Base-by-base conservation (phyloP, 2,113 vertebrate species). In the Pungitius pungitius region DNA sequence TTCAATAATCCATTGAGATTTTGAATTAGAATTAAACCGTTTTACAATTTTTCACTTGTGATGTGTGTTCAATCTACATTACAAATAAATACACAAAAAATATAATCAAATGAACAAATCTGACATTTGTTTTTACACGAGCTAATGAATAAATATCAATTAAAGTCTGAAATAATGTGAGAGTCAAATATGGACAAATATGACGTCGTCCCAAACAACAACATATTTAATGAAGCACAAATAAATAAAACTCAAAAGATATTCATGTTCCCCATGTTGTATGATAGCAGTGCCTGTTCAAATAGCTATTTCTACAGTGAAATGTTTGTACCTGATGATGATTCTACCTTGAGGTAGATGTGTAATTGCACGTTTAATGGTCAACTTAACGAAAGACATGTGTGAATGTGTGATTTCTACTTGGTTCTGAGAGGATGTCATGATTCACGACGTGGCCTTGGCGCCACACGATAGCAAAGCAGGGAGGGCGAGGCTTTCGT, bases 81-180 rank as follows among this genome's bases (percentile, higher is more conserved):
- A n/a, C n/a, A n/a, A n/a, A n/a, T n/a, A n/a, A n/a, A n/a, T n/a
- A n/a, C n/a, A n/a, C n/a, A n/a, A n/a, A n/a, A n/a, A n/a, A n/a
- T n/a, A n/a, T n/a, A n/a, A n/a, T n/a, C n/a, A n/a, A n/a, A n/a
- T n/a, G n/a, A n/a, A n/a, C n/a, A n/a, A n/a, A n/a, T n/a, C n/a
- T n/a, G n/a, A n/a, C 35, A 4, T 61, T 26, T 64, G 26, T 49
- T 6, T n/a, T 67, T 26, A 12, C 4, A 67, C 24, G 45, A 43
- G 42, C 42, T 4, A 55, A 27, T 22, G 14, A 60, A 35, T 42
- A 1, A 33, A 24, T 35, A 68, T 47, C 54, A 12, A 67, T 20
- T 40, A 27, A 66, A 43, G 8, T 78, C 43, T 65, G n/a, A 58
- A 66, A 66, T 51, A 33, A 42, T 51, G 14, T 58, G 15, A 59